Conservation (phyloP, 2,797 vertebrate species). For the Phaenicophaeus curvirostris region DNA sequence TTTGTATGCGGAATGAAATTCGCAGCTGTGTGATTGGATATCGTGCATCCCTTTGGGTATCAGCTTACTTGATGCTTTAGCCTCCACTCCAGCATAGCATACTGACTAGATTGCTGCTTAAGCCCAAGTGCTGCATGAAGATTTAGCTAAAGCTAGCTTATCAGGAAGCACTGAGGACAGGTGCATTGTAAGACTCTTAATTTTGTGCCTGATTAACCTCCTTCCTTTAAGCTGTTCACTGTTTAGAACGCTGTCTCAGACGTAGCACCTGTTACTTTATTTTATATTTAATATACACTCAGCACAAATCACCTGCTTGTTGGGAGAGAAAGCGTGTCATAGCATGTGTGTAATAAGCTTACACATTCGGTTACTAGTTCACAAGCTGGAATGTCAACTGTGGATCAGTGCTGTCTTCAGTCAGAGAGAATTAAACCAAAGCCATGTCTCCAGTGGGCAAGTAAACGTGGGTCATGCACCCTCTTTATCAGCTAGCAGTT, state of each 20-base stretch:
- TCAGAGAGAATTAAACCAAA: not conserved
- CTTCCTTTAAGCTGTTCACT: not conserved
- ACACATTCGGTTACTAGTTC: not conserved
- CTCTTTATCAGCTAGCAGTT: not conserved
- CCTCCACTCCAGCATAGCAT: not conserved
- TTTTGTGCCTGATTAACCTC: constrained; percentile 4
- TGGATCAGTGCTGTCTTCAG: not conserved
- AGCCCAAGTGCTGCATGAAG: not conserved
- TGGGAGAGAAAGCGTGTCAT: not conserved
- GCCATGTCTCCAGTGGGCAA: not conserved
- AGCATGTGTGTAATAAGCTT: not conserved
- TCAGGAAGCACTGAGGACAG: not conserved
- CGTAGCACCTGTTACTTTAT: not conserved
- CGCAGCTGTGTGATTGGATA: not conserved
- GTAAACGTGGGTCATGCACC: not conserved
- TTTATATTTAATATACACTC: not conserved
- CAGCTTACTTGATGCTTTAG: not conserved
- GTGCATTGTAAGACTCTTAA: not conserved
- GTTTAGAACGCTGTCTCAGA: not conserved
- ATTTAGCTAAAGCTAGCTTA: not conserved
- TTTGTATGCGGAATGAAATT: not conserved
- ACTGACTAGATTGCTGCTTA: not conserved
- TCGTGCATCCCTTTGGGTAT: not conserved
- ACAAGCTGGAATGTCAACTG: not conserved
- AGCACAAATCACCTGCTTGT: not conserved